Percentiles rank a stretch among this genome's conserved stretches.
Evolutionary conservation across 2,888 invertebrate species (phyloP).

Genomic region (Nephrotoma flavescens): DNA sequence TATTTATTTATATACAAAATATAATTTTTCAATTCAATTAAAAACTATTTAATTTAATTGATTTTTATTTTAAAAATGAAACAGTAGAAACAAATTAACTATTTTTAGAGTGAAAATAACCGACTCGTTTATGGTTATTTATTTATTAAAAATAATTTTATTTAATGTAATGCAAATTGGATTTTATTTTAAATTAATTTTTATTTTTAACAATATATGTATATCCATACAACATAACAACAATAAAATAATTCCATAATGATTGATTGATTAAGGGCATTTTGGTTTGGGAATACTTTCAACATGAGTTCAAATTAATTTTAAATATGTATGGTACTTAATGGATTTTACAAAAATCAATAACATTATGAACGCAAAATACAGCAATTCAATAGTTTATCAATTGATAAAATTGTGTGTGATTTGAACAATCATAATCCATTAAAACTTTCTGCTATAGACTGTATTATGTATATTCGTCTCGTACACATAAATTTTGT

Average conservation of each 20-base stretch:
- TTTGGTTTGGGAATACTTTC: not conserved
- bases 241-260: not conserved
- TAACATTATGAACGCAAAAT: too few relatives aligned
- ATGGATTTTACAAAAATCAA: not conserved
- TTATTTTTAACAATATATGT: not conserved
- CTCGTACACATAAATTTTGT: not conserved
- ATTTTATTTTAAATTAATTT: not conserved
- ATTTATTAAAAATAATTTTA: not conserved
- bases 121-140: not conserved
- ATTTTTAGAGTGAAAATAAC: not conserved
- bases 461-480: too few relatives aligned
- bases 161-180: not conserved
- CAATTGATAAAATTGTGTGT: not conserved
- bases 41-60: not conserved
- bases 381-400: not conserved
- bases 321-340: not conserved
- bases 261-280: not conserved
- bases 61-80: not conserved
- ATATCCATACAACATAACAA: not conserved
- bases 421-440: not conserved
- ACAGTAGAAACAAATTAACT: not conserved
- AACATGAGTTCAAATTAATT: not conserved
- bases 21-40: not conserved
- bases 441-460: not conserved
- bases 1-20: not conserved